Base-by-base conservation (phyloP, 2,888 invertebrate genomes). In the Hofmannophila pseudospretella region DNA sequence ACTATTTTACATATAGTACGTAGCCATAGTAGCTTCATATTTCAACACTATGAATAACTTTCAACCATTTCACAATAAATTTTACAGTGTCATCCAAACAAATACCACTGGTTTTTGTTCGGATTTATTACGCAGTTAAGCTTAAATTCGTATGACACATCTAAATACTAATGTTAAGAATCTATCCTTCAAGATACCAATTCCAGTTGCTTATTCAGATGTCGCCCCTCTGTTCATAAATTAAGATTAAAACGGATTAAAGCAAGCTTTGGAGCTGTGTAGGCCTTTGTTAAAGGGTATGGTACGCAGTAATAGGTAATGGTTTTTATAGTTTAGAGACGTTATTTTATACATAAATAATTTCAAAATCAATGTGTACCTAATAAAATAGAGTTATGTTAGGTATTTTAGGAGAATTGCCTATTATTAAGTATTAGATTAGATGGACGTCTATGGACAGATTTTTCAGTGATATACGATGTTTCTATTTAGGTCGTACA, bases 151-250 rank as follows among this genome's bases (percentile, higher is more conserved):
- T 2, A 3, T 4, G 8, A 20, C 7, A 20, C 5, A 4, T 5
- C 8, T 2, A 4, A n/a, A 7, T 20, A 20, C 2, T 20, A 20
- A 20, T 2, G 5, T 20, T 3, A 20, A 9, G 32, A 39, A 27
- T 47, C 45, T 52, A 16, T 8, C 53, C 55, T 67, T 61, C 58
- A 46, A 39, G 46, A 30, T 49, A 60, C 59, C 64, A 63, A 68
- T 66, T 60, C 60, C 63, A 58, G 68, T 68, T 73, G 74, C 70
- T 67, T 70, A 69, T 73, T 67, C 71, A 72, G 66, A 67, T 69
- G 65, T 68, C 53, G 54, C 67, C 69, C 68, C 61, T 61, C 42
- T 42, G 53, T 56, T 58, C 58, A 70, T 77, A 78, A 76, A 75
- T 78, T 65, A 72, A 53, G 69, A 70, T 73, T 75, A 72, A 49